Evolutionary conservation across 2,888 invertebrate species (phyloP), one percentile per base, ranked within the genome.

Genomic region (Pyrochroa serraticornis): DNA sequence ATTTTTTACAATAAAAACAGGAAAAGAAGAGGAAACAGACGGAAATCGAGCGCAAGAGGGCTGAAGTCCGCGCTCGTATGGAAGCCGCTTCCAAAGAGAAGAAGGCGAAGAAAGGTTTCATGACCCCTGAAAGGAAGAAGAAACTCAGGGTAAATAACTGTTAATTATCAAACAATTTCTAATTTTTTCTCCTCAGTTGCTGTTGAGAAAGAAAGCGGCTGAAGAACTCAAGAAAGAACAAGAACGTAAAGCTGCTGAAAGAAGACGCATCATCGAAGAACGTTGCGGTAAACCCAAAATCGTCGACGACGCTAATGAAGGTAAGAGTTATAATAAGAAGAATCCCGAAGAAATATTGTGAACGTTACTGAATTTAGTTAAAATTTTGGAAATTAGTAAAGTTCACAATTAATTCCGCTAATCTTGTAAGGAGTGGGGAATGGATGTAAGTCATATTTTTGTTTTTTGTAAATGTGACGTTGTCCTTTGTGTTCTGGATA

Each of bases 121-220:
- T 97, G 95, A 97, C 98, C 78, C 97, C 97, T 65, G 97, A 98
- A 84, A 95, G 98, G 85, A 98, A 98, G 93, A 98, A 97, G 93
- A 97, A 97, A 83, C 94, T 98, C 79, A 92, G 97, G 89, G 97
- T 97, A 79, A 86, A 91, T 85, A 7, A 36, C 3, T 61, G 37
- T 53, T 39, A 31, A 30, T 13, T 30, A 58, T 39, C 43, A 14
- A 55, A 48, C 31, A 46, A 36, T 60, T 2, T 41, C 32, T 51
- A 9, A 6, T 7, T 38, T 48, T 12, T 50, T 31, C 10, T 38
- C 67, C 75, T 32, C 79, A 97, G 97, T 90, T 97, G 86, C 86
- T 99, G 87, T 88, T 99, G 85, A 97, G 98, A 91, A 96, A 97
- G 86, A 99, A 98, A 87, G 99, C 98, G 81, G 98, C 98, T 74